Conservation (phyloP, 2,888 invertebrate species). For the Mellilla xanthometata region DNA sequence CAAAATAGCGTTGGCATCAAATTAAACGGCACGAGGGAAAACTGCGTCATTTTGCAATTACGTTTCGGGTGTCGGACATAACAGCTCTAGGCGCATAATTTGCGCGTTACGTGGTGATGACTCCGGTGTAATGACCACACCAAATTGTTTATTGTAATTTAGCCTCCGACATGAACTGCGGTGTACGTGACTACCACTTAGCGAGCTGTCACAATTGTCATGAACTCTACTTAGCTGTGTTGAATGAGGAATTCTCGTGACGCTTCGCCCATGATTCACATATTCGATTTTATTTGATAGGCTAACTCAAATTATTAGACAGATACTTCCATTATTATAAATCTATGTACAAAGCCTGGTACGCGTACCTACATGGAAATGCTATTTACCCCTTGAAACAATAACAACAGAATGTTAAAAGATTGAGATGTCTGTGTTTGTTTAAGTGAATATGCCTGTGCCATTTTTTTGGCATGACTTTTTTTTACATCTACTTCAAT, state of each 20-base stretch:
- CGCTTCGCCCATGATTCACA: slow-evolving; percentile 1
- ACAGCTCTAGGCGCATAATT: slow-evolving; percentile 74
- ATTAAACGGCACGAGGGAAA: slow-evolving; percentile 69
- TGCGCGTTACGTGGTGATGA: slow-evolving; percentile 68
- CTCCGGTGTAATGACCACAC: slow-evolving; percentile 70
- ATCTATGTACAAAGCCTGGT: too few relatives aligned
- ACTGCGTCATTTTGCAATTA: slow-evolving; percentile 77
- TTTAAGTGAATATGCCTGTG: too few relatives aligned
- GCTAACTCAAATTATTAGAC: neutral
- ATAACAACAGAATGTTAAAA: too few relatives aligned
- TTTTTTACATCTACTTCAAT: too few relatives aligned
- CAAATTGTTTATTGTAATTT: slow-evolving; percentile 79
- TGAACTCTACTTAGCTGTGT: slow-evolving; percentile 30
- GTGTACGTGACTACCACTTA: slow-evolving; percentile 62
- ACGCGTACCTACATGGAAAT: too few relatives aligned
- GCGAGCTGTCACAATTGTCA: slow-evolving; percentile 34
- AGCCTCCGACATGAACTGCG: slow-evolving; percentile 63
- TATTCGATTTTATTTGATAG: neutral
- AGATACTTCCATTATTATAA: too few relatives aligned
- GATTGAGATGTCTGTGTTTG: too few relatives aligned
- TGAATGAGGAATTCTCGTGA: slow-evolving; percentile 18
- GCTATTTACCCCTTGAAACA: too few relatives aligned
- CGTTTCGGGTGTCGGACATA: slow-evolving; percentile 76
- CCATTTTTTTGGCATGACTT: too few relatives aligned
- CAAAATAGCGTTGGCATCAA: slow-evolving; percentile 64